Conservation (phyloP, 2,113 vertebrate genomes). For the Laticauda laticaudata region DNA sequence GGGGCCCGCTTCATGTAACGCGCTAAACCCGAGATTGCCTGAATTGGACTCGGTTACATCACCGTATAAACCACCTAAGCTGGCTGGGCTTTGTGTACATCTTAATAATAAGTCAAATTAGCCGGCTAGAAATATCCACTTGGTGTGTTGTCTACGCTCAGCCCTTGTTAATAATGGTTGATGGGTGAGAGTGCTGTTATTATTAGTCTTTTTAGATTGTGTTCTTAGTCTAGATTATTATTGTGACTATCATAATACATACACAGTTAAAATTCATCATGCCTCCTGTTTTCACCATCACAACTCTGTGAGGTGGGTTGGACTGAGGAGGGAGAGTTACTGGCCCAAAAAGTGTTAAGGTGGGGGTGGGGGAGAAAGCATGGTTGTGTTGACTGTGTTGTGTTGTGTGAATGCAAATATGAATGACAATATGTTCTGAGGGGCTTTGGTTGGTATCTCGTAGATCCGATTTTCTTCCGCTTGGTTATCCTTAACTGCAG, state of each 20-base stretch:
- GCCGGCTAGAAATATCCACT: not conserved
- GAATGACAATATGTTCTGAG: not conserved
- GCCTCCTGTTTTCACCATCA: not conserved
- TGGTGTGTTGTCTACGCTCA: not conserved
- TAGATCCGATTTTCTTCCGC: not conserved
- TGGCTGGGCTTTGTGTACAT: not conserved
- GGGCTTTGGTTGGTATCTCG: not conserved
- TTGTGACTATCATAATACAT: no score
- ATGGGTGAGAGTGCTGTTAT: not conserved
- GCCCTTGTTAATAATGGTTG: not conserved
- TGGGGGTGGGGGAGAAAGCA: fast-evolving
- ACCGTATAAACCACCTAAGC: not conserved
- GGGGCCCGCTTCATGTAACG: not conserved
- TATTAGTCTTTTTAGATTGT: not conserved
- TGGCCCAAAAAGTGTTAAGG: not conserved
- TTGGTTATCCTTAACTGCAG: not conserved
- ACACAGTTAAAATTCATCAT: not conserved
- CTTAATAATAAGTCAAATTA: not conserved
- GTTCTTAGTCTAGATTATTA: no score
- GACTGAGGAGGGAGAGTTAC: not conserved
- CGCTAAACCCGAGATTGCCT: not conserved
- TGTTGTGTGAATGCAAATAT: not conserved
- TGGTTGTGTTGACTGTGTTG: not conserved
- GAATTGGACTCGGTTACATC: not conserved
- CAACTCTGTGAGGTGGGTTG: not conserved